Evolutionary conservation across 1,140 invertebrate species (phyloP), one percentile per base, ranked within the genome.

Genomic region (Harpegnathos saltator): DNA sequence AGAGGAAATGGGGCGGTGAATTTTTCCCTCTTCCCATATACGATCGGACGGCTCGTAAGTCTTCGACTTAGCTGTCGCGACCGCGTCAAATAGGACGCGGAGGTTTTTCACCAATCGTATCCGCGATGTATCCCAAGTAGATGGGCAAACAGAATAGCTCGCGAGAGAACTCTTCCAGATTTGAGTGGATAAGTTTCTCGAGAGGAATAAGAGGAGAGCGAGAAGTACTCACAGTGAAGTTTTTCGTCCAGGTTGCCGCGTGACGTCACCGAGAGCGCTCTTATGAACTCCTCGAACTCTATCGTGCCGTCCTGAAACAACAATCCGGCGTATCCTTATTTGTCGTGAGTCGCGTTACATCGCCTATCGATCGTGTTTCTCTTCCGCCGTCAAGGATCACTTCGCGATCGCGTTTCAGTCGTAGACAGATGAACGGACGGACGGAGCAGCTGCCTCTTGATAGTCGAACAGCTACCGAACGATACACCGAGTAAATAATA

Each of bases 221-320:
- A 56, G 33, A 14, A 44, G 14, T 74, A 97, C 98, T 98, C 95
- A 99, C 98, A 99, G 91, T 99, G 98, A 89, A 99, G 95, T 95
- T 99, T 99, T 94, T 99, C 98, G 90, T 99, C 98, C 85, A 99
- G 95, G 94, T 98, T 99, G 85, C 98, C 98, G 92, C 98, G 96
- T 91, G 98, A 99, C 96, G 98, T 99, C 90, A 99, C 98, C 83
- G 98, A 99, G 71, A 99, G 95, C 44, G 98, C 98, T 94, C 98
- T 96, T 92, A 99, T 99, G 94, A 99, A 99, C 95, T 99, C 98
- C 94, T 99, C 98, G 94, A 99, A 99, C 95, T 99, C 98, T 94
- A 99, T 99, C 87, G 98, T 98, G 62, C 98, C 98, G 94, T 99
- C 98, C 98, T 99, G 95, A 94, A 95, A 86, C 89, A 90, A 90